Evolutionary conservation across 1,140 invertebrate genomes (phyloP), one percentile per base, ranked within the genome.

Genomic region (Psix sp.): DNA sequence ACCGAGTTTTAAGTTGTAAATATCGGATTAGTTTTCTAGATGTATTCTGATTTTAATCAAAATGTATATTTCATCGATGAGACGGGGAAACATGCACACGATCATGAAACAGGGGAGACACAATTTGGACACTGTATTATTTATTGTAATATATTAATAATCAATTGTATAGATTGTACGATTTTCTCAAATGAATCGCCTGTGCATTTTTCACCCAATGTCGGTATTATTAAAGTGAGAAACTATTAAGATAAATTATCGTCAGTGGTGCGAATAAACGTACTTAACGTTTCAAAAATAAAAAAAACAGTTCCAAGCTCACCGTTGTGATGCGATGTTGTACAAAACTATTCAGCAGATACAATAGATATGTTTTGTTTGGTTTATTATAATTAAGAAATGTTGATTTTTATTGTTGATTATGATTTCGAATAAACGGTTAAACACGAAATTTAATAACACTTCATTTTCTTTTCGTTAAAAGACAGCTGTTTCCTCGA

Each of bases 401-500:
- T 57, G 52, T 57, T 57, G 52, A 57, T 45, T 57, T 52, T 57
- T 45, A 57, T 57, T 57, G 52, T 57, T 57, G 40, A 45, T 57
- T 57, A 57, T 57, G 13, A 57, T 57, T 57, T 57, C 40, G 13
- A 51, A 24, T 38, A 45, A 17, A 31, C 15, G 6, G 40, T 26
- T 43, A 11, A 11, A 35, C 33, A 35, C 33, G 5, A 6, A 14
- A 2, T 5, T 2, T 11, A 35, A 1, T 35, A 35, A 11, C 10
- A 7, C 26, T 10, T 24, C 4, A 24, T 24, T 24, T 9, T 10
- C 2, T 29, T 29, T 29, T 29, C n/a, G 26, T 29, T 29, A 29
- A 29, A 29, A 7, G 7, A n/a, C 7, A 29, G n/a, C 7, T 3
- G 26, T 29, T 29, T 29, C 26, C 26, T n/a, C 26, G n/a, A 29